phyloP scores from a whole-genome alignment of 2,797 vertebrate species.

The Cyprinodon diabolis region DNA sequence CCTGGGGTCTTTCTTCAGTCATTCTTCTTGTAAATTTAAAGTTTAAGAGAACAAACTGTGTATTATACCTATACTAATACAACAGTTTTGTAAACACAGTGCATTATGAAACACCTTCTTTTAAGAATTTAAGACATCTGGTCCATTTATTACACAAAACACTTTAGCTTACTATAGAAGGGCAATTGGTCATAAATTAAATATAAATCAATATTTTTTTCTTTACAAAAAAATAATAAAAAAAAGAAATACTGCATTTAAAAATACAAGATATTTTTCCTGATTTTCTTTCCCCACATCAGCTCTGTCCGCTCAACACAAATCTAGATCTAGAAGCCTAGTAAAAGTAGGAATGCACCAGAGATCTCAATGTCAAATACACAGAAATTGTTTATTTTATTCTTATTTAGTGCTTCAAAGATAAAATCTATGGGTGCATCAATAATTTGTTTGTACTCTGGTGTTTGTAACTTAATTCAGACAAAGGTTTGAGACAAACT shows the following conservation, averaged over 20 bases:
- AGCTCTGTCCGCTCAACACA: constrained; percentile 25
- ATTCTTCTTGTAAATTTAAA: not conserved
- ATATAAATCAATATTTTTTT: not conserved
- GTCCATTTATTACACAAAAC: not conserved
- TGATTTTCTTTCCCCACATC: not conserved
- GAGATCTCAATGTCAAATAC: not conserved
- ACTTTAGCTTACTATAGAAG: not conserved
- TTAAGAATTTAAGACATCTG: not conserved
- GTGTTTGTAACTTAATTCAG: not conserved
- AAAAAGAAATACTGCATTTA: constrained; percentile 13
- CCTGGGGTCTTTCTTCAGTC: not conserved
- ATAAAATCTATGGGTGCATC: not conserved
- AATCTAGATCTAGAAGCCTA: constrained; percentile 43
- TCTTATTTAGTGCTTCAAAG: not conserved
- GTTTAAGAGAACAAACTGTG: not conserved
- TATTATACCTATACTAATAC: not conserved
- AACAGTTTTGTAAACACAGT: not conserved
- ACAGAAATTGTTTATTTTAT: not conserved
- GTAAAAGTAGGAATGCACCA: not conserved
- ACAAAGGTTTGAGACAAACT: not conserved
- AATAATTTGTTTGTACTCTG: not conserved
- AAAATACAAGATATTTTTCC: constrained; percentile 9
- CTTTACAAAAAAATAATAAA: not conserved
- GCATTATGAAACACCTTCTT: not conserved
- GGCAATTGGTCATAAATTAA: constrained; percentile 1